Conservation (phyloP, 2,113 vertebrate genomes). For the Hyperopisus bebe region DNA sequence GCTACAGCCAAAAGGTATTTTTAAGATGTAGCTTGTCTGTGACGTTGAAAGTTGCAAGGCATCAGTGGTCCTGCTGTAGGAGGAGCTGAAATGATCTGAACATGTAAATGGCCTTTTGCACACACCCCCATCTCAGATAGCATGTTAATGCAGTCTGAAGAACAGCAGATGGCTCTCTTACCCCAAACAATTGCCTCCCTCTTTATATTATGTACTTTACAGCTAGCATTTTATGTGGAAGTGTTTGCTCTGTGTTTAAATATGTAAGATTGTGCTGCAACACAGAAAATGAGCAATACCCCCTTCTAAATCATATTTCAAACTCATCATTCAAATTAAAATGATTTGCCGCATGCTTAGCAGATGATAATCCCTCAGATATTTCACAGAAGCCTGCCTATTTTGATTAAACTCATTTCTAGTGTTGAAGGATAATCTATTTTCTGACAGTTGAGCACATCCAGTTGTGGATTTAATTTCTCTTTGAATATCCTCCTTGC, state of each 20-base stretch:
- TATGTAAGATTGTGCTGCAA: background rate
- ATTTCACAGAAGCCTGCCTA: background rate
- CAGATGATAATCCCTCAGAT: background rate
- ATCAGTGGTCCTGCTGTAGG: background rate
- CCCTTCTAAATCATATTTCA: background rate
- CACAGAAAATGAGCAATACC: background rate
- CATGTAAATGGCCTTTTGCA: background rate
- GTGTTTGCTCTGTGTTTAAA: slow-evolving; percentile 1
- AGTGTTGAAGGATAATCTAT: background rate
- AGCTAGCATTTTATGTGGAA: background rate
- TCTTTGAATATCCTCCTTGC: background rate
- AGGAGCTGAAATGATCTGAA: background rate
- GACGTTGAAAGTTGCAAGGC: background rate
- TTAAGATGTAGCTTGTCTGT: background rate
- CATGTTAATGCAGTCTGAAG: background rate
- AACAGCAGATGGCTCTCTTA: slow-evolving; percentile 26
- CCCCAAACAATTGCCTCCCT: background rate
- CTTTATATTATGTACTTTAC: background rate
- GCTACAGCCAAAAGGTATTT: background rate
- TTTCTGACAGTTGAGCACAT: background rate
- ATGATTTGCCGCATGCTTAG: background rate
- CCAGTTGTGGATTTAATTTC: background rate
- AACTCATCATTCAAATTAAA: background rate
- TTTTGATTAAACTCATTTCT: slow-evolving; percentile 11
- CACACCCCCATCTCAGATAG: background rate